Evolutionary conservation across 2,888 invertebrate species (phyloP), one percentile per base, ranked within the genome.

Genomic region (Tortricodes alternella): DNA sequence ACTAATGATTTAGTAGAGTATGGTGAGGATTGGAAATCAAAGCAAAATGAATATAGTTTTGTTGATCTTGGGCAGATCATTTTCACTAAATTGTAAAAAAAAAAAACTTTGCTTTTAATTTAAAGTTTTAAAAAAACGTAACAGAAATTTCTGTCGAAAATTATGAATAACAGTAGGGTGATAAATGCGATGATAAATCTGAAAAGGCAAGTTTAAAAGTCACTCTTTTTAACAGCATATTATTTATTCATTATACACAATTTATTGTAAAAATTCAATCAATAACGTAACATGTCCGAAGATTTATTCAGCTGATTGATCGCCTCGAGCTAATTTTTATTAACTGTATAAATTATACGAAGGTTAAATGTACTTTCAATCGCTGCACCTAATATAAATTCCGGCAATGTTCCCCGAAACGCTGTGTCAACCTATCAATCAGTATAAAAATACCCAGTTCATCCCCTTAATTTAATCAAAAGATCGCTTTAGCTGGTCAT

Each of bases 391-490:
- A 88, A 88, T 88, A 89, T 85, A 89, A 87, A 87, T 84, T 85
- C 82, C 80, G 74, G 63, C 76, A 70, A 76, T 82, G 81, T 83
- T 78, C 79, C 77, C 79, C 82, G 83, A 87, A 88, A 84, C 81
- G 84, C 86, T 86, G 83, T 85, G 88, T 88, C 85, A 87, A 87
- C 85, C 88, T 83, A 88, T 87, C 87, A 86, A 88, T 89, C 89
- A 90, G 82, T 85, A 85, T 87, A 86, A 85, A 89, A 87, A 88
- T 89, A 85, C 86, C 80, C 81, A 63, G 80, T 79, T 86, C 86
- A 88, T 85, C 87, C 87, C 89, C 85, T 83, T 86, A 88, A 89
- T 90, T 89, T 89, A 89, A 90, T 90, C 90, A 88, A 89, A 88
- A 88, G 84, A 86, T 86, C 87, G 88, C 85, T 89, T 84, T 73